phyloP scores from a whole-genome alignment of 2,113 vertebrate genomes.

The Piprites chloris region DNA sequence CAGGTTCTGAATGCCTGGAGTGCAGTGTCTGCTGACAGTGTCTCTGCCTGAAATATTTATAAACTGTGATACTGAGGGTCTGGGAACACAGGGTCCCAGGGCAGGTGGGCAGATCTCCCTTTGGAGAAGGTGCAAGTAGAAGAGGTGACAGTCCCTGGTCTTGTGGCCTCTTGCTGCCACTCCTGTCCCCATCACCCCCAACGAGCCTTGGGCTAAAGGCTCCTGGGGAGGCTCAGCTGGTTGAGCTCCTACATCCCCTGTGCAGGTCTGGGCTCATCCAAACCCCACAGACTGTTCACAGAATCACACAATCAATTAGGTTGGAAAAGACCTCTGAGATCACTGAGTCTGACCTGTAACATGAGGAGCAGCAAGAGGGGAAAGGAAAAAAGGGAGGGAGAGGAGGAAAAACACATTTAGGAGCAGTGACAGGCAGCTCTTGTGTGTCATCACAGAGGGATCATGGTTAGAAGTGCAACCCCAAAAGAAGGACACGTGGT shows the following conservation, averaged over 20 bases:
- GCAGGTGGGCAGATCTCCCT: rapidly evolving
- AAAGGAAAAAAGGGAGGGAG: background rate
- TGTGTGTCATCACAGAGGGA: background rate
- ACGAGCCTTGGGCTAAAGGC: background rate
- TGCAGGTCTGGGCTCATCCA: background rate
- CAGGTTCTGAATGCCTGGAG: background rate
- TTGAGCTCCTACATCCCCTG: rapidly evolving
- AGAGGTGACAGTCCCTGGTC: background rate
- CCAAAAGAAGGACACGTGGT: background rate
- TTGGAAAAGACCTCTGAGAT: background rate
- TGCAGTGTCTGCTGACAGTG: background rate
- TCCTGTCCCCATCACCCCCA: background rate
- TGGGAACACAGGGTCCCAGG: background rate
- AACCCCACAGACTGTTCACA: rapidly evolving
- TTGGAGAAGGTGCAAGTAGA: too few relatives aligned
- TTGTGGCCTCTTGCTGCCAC: background rate
- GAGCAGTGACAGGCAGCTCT: background rate
- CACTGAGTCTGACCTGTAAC: rapidly evolving
- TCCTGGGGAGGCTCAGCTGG: background rate
- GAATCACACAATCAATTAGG: rapidly evolving
- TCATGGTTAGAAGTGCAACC: background rate
- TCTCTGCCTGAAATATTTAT: background rate
- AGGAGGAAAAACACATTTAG: background rate
- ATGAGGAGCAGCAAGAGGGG: background rate
- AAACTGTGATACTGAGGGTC: background rate